Conservation (phyloP, 2,797 vertebrate species). For the Peromyscus attwateri region DNA sequence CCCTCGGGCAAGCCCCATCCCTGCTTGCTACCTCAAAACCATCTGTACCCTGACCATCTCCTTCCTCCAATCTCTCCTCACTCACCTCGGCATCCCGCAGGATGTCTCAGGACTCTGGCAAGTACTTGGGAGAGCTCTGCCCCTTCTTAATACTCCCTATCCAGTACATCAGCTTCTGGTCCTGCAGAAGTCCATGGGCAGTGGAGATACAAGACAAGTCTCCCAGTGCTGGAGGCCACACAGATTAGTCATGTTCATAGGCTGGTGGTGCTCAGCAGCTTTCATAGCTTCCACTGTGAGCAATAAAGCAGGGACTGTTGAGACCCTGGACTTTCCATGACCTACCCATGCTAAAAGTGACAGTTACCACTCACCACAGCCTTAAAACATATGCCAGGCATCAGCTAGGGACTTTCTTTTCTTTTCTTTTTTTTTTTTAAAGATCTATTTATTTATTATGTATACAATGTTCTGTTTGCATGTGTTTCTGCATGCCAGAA, state of each 20-base stretch:
- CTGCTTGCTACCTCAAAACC: not conserved
- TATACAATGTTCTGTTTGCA: no score
- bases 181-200: not conserved
- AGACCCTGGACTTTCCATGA: not conserved
- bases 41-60: not conserved
- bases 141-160: not conserved
- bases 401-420: not conserved
- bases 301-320: not conserved
- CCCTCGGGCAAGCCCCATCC: not conserved
- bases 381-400: not conserved
- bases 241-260: not conserved
- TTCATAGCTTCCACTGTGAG: not conserved
- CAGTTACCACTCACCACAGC: fast-evolving
- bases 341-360: not conserved
- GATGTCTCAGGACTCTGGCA: not conserved
- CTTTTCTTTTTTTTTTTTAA: no score
- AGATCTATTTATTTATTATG: no score
- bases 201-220: not conserved
- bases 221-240: not conserved
- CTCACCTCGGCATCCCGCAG: not conserved
- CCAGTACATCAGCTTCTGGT: not conserved
- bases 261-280: not conserved
- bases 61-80: not conserved
- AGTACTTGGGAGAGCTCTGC: not conserved
- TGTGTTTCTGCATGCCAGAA: no score